These are phyloP conservation scores for Noctua janthe DNA, from an alignment of 2,888 invertebrate genomes.

Conservation along the genomic window DNA sequence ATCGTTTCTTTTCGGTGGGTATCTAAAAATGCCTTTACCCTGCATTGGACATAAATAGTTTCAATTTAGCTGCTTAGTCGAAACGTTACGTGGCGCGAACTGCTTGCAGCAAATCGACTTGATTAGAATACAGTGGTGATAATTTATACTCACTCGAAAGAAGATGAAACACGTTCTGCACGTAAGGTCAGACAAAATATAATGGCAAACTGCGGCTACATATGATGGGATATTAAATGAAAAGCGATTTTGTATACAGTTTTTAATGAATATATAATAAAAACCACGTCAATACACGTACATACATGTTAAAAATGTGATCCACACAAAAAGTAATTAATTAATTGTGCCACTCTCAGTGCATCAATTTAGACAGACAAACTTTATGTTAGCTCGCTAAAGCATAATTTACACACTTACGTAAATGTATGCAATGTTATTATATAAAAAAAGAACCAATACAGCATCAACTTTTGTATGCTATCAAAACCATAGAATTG, in stretches of 20 bases:
- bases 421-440: constrained; percentile 37
- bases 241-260: constrained; percentile 71
- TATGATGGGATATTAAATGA: constrained; percentile 65
- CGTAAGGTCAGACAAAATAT: background rate
- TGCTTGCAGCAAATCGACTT: constrained; percentile 1
- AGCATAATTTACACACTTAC: constrained; percentile 39
- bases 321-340: constrained; percentile 74
- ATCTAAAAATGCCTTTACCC: background rate
- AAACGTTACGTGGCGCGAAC: constrained; percentile 6
- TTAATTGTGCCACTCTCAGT: constrained; percentile 80
- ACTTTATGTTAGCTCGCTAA: constrained; percentile 43
- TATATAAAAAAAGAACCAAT: constrained; percentile 30
- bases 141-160: constrained; percentile 9
- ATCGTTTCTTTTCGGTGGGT: background rate
- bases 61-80: constrained; percentile 2
- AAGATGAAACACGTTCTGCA: background rate
- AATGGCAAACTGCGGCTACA: background rate
- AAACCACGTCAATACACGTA: constrained; percentile 87
- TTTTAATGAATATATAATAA: constrained; percentile 88
- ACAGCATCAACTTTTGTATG: constrained; percentile 27
- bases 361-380: constrained; percentile 68
- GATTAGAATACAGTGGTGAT: constrained; percentile 27
- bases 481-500: constrained; percentile 21
- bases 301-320: constrained; percentile 82
- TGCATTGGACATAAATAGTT: background rate